phyloP scores from a whole-genome alignment of 2,888 invertebrate genomes.

The Ornithoptera priamus region DNA sequence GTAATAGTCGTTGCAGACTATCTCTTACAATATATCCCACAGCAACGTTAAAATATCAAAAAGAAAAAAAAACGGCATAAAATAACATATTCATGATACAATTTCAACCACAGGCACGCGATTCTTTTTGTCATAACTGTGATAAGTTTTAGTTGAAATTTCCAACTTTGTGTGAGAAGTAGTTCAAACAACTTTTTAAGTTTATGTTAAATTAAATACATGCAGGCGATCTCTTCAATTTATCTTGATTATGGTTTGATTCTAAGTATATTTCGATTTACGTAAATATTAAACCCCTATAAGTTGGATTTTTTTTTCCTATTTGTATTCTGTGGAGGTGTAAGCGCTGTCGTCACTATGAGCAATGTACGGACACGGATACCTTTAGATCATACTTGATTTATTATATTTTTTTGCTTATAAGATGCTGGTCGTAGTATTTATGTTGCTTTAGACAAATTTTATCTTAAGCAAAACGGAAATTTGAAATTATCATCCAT shows the following conservation, averaged over 20 bases:
- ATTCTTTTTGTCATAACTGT: conserved; percentile 26
- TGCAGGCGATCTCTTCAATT: neutral
- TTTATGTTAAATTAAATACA: conserved; percentile 17
- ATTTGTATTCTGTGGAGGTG: conserved; percentile 33
- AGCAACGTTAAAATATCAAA: neutral
- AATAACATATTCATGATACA: conserved; percentile 5
- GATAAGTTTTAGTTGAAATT: conserved; percentile 23
- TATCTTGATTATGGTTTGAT: conserved; percentile 4
- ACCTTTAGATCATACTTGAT: conserved; percentile 55
- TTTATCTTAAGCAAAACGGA: neutral
- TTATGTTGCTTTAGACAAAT: neutral
- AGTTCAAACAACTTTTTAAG: conserved; percentile 13
- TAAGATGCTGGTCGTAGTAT: neutral
- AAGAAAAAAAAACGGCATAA: conserved; percentile 4
- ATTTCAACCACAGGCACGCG: conserved; percentile 23
- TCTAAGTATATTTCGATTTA: neutral
- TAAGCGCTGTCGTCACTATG: conserved; percentile 34
- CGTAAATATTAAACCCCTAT: neutral
- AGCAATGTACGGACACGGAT: conserved; percentile 33
- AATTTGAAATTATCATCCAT: neutral
- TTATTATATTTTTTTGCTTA: conserved; percentile 51
- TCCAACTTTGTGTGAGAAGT: conserved; percentile 13
- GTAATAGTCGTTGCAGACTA: neutral
- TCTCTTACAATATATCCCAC: neutral
- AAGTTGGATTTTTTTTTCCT: conserved; percentile 16